Evolutionary conservation across 23 tunicate species (phyloP).

Genomic region (Halocynthia aurantium): DNA sequence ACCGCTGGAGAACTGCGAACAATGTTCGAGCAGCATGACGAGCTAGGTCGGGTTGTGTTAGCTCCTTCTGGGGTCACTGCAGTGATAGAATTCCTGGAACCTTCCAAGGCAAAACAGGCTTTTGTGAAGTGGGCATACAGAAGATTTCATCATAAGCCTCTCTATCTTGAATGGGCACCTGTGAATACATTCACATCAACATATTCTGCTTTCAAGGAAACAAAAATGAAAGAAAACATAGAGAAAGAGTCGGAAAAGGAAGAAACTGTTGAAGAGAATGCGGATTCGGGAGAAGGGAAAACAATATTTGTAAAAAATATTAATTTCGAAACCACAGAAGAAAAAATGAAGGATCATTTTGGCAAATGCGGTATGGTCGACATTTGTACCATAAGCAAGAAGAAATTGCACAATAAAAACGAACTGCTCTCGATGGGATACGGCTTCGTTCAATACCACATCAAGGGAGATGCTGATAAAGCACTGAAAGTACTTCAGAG

Average conservation of each 20-base stretch:
- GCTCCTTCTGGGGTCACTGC: conserved; percentile 96
- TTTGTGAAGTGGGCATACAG: conserved; percentile 83
- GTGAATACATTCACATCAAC: conserved; percentile 26
- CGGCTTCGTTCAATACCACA: conserved; percentile 71
- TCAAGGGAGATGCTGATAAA: conserved; percentile 31
- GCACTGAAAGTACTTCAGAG: conserved; percentile 65
- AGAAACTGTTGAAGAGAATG: conserved; percentile 1
- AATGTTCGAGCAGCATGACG: conserved; percentile 64
- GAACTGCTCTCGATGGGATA: conserved; percentile 88
- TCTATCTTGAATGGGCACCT: conserved; percentile 99
- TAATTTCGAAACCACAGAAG: conserved; percentile 88
- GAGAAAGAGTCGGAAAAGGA: background rate
- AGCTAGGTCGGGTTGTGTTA: conserved; percentile 73
- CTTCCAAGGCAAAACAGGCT: conserved; percentile 72
- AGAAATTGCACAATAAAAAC: conserved; percentile 53
- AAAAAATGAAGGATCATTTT: conserved; percentile 49
- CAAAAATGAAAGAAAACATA: background rate
- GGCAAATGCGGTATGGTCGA: conserved; percentile 41
- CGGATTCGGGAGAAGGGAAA: conserved; percentile 7
- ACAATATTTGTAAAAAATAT: conserved; percentile 94
- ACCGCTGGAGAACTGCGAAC: conserved; percentile 65
- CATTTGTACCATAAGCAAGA: conserved; percentile 44
- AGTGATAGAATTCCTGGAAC: conserved; percentile 60
- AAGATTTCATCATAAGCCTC: conserved; percentile 72
- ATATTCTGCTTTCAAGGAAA: background rate